Base-by-base conservation (phyloP, 2,113 vertebrate genomes). In the Laticauda colubrina region DNA sequence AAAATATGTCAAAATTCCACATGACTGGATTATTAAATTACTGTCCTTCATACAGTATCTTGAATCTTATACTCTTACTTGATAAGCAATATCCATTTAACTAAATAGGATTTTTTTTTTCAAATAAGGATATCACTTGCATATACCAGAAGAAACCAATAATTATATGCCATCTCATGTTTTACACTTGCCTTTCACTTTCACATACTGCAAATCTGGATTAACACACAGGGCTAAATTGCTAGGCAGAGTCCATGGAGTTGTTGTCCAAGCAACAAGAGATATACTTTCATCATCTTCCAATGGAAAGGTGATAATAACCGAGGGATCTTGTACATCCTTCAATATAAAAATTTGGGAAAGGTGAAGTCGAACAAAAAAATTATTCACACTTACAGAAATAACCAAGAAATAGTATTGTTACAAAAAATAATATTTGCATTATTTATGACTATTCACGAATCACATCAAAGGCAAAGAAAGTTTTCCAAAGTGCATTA, bases 321-420 rank as follows among this genome's bases (percentile, higher is more conserved):
- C 97, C 0, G 99, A 99, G 23, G 99, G 99, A 95, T 99, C 99
- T 94, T 99, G 98, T 92, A 99, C 99, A 39, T 99, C 99, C 99
- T 99, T 96, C 87, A 93, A 96, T 51, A 56, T 51, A 88, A 87
- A 92, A 55, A 8, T 94, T 55, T 89, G 95, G 94, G 92, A 61
- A 91, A 95, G 1, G 26, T 11, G 53, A 94, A 94, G 48, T 20
- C 23, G 54, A 34, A 90, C 21, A 56, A 56, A 45, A 7, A 89
- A 43, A 11, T 57, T 3, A 0, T 39, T 23, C 45, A 34, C 0
- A 8, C 48, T 9, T 39, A 61, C 7, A 53, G 48, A 87, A 93
- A 93, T 45, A 61, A 59, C 10, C 15, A 93, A 93, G 51, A 29
- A 43, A 81, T 85, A 24, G 15, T 23, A 89, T 24, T 39, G 8